Percentiles rank a stretch among this genome's conserved stretches.
Evolutionary conservation across 2,113 vertebrate species (phyloP).

Genomic region (Cyanoderma ruficeps): DNA sequence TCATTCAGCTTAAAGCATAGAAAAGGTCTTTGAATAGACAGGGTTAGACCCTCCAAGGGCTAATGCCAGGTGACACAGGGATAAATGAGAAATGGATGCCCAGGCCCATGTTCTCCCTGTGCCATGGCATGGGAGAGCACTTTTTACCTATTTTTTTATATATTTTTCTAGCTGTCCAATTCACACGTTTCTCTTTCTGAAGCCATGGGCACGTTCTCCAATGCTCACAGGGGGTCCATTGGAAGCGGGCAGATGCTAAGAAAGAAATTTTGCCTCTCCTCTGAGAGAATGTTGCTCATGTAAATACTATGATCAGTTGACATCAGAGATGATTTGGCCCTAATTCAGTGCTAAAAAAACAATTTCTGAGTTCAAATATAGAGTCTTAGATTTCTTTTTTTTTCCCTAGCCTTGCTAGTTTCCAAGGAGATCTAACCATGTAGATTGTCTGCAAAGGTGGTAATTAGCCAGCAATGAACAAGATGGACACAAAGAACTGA

Average conservation of each 20-base stretch:
- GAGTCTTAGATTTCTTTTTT: neutral
- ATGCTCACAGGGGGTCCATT: neutral
- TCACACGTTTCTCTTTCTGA: neutral
- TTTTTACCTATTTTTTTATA: too few relatives aligned
- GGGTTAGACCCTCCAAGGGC: neutral
- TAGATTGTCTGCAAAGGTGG: conserved; percentile 46
- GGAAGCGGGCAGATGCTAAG: neutral
- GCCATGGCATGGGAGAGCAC: neutral
- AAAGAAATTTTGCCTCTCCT: neutral
- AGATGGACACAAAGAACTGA: conserved; percentile 44
- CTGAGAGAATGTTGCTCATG: neutral
- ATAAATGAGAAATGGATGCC: neutral
- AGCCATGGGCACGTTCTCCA: neutral
- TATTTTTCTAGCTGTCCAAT: neutral
- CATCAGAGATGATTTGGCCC: neutral
- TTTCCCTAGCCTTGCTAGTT: conserved; percentile 17
- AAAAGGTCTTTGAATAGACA: neutral
- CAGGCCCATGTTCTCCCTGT: neutral
- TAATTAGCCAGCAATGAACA: conserved; percentile 43
- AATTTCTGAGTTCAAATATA: conserved; percentile 9
- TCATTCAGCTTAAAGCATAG: neutral
- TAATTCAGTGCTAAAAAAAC: neutral
- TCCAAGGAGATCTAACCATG: conserved; percentile 52
- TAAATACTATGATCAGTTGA: neutral
- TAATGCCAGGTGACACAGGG: neutral